Evolutionary conservation across 92 coral and sea anemone species (phyloP), one percentile per base, ranked within the genome.

Genomic region (Heliopora coerulea): DNA sequence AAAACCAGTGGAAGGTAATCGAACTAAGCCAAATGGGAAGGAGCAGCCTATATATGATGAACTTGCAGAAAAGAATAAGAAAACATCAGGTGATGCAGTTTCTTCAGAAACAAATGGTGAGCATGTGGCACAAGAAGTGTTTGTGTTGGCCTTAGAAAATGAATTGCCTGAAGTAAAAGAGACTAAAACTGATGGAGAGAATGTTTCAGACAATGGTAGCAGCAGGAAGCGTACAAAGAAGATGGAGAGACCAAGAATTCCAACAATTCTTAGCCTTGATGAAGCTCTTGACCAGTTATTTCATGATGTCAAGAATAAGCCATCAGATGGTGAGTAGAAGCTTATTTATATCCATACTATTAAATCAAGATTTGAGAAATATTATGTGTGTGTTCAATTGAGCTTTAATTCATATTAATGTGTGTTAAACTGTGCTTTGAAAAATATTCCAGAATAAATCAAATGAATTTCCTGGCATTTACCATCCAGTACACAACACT

Each of bases 211-310:
- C 33, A 54, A 50, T 68, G 44, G 27, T n/a, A 68, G 41, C 54
- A 54, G 63, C 62, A 70, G 77, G 54, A 70, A 63, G 42, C n/a
- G 91, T 27, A 73, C 78, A 62, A 86, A 87, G 68, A 79, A 78
- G 50, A 70, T 87, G n/a, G 74, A 86, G 42, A 85, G 99, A 64
- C 96, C 99, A 23, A 89, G 83, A 68, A 95, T 95, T 54, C 99
- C 99, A 78, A 88, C 96, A 59, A 95, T 95, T 46, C 79, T 95
- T 19, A 74, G 81, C 63, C 59, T 78, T 40, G 88, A 78, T 73
- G 90, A 69, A 41, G 74, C 64, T 2, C 82, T 83, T 41, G 77
- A 70, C 54, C 64, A 79, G 21, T 54, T 72, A 28, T 50, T 70
- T 35, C 62, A 70, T 52, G 77, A 70, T 70, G 77, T 70, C 25